Conservation (phyloP, 2,113 vertebrate species). For the Steatornis caripensis region DNA sequence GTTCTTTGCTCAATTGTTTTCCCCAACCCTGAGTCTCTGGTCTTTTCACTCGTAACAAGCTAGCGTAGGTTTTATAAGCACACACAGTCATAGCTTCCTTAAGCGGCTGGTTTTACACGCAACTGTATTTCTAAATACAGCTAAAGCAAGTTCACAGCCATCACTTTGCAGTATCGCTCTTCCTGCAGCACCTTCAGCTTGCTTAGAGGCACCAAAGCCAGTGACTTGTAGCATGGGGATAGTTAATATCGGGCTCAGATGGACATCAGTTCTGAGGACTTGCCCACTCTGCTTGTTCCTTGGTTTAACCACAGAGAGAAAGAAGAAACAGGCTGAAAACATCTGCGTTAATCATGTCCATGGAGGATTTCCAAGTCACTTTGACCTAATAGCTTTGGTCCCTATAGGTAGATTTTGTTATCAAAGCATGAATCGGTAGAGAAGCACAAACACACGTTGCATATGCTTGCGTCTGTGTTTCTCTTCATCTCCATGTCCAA, state of each 20-base stretch:
- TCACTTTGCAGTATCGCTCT: not conserved
- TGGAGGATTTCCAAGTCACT: not conserved
- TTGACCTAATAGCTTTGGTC: not conserved
- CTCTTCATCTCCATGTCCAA: not conserved
- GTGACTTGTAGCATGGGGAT: too few species aligned
- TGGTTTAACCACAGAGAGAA: not conserved
- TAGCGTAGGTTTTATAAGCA: not conserved
- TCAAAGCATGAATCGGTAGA: not conserved
- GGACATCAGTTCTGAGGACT: not conserved
- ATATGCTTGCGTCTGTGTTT: not conserved
- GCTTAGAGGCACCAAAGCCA: not conserved
- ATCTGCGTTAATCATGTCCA: not conserved
- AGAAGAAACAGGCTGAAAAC: not conserved
- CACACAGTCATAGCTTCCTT: not conserved
- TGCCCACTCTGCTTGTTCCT: not conserved
- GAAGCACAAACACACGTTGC: not conserved
- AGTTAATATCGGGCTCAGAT: not conserved
- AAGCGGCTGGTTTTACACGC: not conserved
- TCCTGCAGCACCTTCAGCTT: not conserved
- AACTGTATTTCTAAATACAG: not conserved
- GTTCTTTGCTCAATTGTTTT: not conserved
- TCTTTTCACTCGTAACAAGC: not conserved
- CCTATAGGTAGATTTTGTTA: not conserved
- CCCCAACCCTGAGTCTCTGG: not conserved
- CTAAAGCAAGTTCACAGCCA: not conserved